These are phyloP conservation scores for Smutsia temminckii DNA, from an alignment of 2,797 vertebrate genomes.

Conservation along the genomic window DNA sequence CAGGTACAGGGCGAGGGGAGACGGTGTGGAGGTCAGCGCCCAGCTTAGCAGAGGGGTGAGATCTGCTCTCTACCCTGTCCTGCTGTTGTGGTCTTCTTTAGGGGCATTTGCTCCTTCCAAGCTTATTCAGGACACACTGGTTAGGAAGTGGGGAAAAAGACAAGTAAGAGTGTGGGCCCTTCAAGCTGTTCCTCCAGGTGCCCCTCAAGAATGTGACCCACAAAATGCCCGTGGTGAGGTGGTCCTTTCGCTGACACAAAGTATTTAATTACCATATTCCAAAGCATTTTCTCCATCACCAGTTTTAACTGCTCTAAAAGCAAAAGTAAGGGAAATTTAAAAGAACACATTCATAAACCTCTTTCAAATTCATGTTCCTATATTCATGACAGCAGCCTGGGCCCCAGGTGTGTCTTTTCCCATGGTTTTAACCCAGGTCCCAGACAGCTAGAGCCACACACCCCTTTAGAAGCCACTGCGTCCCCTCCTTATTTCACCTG, in stretches of 20 bases:
- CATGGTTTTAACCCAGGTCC: not conserved
- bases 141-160: not conserved
- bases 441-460: not conserved
- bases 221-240: too few species aligned
- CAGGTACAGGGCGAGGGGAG: not conserved
- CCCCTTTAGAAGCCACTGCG: too few species aligned
- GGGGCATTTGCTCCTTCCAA: too few species aligned
- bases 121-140: too few species aligned
- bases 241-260: not conserved
- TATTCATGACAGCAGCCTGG: not conserved
- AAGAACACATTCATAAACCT: not conserved
- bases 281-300: not conserved
- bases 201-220: not conserved
- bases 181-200: not conserved
- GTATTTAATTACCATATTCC: not conserved
- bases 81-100: not conserved
- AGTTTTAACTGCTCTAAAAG: not conserved
- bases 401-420: not conserved
- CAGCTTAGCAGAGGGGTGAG: not conserved
- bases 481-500: too few species aligned
- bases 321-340: not conserved
- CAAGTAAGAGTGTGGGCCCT: not conserved
- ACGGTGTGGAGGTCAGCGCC: not conserved
- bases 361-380: not conserved
- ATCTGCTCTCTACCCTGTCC: not conserved